Evolutionary conservation across 2,113 vertebrate species (phyloP).

Genomic region (Rafetus swinhoei): DNA sequence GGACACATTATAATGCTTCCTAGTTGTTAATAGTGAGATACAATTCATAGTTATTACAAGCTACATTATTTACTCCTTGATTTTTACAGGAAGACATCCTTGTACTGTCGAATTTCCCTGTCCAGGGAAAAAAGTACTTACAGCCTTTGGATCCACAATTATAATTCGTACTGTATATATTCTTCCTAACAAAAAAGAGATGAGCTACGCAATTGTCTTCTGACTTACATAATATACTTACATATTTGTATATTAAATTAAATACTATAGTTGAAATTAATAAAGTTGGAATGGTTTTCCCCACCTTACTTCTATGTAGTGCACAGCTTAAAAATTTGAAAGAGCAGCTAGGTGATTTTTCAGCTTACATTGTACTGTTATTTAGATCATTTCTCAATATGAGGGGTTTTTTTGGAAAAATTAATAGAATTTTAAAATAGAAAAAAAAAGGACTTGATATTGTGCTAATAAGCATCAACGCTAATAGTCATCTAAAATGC

Average conservation of each 20-base stretch:
- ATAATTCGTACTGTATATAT: not conserved
- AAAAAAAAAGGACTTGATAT: accelerated
- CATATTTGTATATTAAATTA: not conserved
- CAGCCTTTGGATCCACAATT: accelerated
- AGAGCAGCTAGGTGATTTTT: not conserved
- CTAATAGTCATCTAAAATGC: not conserved
- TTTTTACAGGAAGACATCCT: not conserved
- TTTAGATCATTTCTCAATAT: not conserved
- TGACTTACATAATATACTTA: not conserved
- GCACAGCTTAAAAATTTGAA: not conserved
- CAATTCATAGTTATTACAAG: accelerated
- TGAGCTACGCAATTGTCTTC: not conserved
- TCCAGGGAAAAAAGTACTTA: not conserved
- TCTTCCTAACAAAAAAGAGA: not conserved
- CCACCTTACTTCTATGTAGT: not conserved
- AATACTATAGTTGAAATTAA: not conserved
- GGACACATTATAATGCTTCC: not conserved
- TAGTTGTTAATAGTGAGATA: not conserved
- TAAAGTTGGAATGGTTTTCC: not conserved
- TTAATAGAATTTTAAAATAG: not conserved
- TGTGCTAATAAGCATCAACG: not conserved
- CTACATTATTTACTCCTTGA: not conserved
- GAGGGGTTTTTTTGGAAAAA: accelerated
- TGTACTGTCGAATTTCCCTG: not conserved
- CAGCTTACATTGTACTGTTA: not conserved